Evolutionary conservation across 2,888 invertebrate genomes (phyloP).

Genomic region (Dioctria linearis): DNA sequence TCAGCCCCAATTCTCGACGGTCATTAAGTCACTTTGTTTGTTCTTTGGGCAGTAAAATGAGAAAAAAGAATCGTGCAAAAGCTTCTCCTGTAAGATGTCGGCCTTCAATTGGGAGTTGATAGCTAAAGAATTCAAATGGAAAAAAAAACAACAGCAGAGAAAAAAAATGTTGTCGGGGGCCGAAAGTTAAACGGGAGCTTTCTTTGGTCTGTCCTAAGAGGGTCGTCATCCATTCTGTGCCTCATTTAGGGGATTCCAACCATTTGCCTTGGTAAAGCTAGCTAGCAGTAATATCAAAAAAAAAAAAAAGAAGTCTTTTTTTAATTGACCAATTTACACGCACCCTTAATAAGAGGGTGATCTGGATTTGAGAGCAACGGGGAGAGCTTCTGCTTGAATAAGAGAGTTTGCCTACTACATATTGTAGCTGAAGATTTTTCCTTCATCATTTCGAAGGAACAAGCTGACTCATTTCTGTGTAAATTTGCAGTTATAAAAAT

Average conservation of each 20-base stretch:
- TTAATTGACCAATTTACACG: conserved; percentile 57
- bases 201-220: conserved; percentile 36
- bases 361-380: neutral
- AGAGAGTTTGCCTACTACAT: too few relatives aligned
- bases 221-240: conserved; percentile 43
- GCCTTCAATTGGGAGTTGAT: conserved; percentile 42
- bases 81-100: conserved; percentile 21
- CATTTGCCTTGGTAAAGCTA: neutral
- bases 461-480: too few relatives aligned
- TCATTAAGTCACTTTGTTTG: conserved; percentile 55
- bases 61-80: conserved; percentile 34
- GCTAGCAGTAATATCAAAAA: conserved; percentile 11
- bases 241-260: conserved; percentile 51
- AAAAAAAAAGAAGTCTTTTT: conserved; percentile 38
- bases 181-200: conserved; percentile 48
- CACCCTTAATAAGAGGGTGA: conserved; percentile 53
- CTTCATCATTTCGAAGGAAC: too few relatives aligned
- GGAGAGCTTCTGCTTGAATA: neutral
- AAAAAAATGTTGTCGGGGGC: conserved; percentile 11
- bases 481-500: too few relatives aligned
- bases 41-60: conserved; percentile 46
- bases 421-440: too few relatives aligned
- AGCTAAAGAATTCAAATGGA: conserved; percentile 44
- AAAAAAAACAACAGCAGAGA: conserved; percentile 9
- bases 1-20: conserved; percentile 43